Base-by-base conservation (phyloP, 2,888 invertebrate genomes). In the Clivina fossor region DNA sequence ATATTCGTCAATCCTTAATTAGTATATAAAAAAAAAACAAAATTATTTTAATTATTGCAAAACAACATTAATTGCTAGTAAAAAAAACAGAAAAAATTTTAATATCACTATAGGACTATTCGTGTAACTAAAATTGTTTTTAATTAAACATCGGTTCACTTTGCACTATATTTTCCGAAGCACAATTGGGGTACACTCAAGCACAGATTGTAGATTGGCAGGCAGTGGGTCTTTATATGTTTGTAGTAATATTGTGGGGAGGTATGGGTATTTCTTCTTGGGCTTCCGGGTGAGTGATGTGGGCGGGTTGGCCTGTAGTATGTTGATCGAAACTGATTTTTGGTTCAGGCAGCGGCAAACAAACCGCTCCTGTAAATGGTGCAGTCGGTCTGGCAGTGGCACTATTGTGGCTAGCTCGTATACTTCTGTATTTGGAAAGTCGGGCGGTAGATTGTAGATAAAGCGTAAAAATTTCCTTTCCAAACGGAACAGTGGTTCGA, bases 311-410 rank as follows among this genome's bases (percentile, higher is more conserved):
- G 24, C 15, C 43, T 43, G 15, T n/a, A n/a, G n/a, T n/a, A n/a
- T n/a, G n/a, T n/a, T n/a, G n/a, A n/a, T n/a, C n/a, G n/a, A n/a
- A 26, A 19, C 24, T 3, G 24, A 3, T 11, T 18, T 8, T 3
- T 33, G 22, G 22, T 16, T 16, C 15, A 37, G 7, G 35, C 37
- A 24, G 9, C 49, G 35, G 1, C 26, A 11, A 5, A 33, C 24
- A n/a, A 49, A 49, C 11, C 16, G 11, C 16, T 16, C 5, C 13
- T 49, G 49, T 22, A 37, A 22, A n/a, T 49, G 37, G 16, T 37
- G 33, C 2, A 37, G 16, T 2, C 37, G 33, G 20, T 20, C 48
- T 1, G n/a, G 20, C 4, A 24, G 3, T 5, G 49, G 38, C 16
- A 37, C 15, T 8, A 49, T 13, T 8, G 11, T 15, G n/a, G 38